A percentile compares a stretch with the other conserved stretches of the same genome.
phyloP scores from a whole-genome alignment of 2,888 invertebrate species.

The Caenorhabditis zanzibari region DNA sequence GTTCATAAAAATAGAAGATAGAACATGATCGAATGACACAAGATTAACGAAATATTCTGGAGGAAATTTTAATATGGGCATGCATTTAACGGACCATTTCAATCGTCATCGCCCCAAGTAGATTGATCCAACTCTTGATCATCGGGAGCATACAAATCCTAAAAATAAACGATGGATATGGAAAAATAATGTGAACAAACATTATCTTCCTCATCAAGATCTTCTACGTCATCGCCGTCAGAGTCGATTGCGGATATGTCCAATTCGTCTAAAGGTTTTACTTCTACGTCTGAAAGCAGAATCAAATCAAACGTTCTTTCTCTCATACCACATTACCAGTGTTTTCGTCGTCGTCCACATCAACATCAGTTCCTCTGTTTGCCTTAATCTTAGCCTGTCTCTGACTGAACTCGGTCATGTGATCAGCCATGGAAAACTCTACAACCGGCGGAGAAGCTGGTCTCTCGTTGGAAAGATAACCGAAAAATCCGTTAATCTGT shows the following conservation, averaged over 20 bases:
- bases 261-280: not conserved
- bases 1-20: not conserved
- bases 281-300: constrained; percentile 11
- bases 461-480: not conserved
- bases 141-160: constrained; percentile 27
- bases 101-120: constrained; percentile 40
- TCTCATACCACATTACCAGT: not conserved
- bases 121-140: constrained; percentile 33
- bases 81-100: constrained; percentile 1
- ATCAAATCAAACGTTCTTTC: not conserved
- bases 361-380: not conserved
- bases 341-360: constrained; percentile 8
- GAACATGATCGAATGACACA: constrained; percentile 26
- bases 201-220: constrained; percentile 15
- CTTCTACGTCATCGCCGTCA: constrained; percentile 23
- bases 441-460: not conserved
- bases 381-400: constrained; percentile 27
- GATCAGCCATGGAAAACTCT: constrained; percentile 44
- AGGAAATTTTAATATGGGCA: not conserved
- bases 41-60: not conserved
- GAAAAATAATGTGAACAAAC: not conserved
- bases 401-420: constrained; percentile 34
- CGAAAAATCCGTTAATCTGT: constrained; percentile 8
- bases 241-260: constrained; percentile 5
- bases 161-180: not conserved